Base-by-base conservation (phyloP, 2,797 vertebrate genomes). In the Staurois parvus region DNA sequence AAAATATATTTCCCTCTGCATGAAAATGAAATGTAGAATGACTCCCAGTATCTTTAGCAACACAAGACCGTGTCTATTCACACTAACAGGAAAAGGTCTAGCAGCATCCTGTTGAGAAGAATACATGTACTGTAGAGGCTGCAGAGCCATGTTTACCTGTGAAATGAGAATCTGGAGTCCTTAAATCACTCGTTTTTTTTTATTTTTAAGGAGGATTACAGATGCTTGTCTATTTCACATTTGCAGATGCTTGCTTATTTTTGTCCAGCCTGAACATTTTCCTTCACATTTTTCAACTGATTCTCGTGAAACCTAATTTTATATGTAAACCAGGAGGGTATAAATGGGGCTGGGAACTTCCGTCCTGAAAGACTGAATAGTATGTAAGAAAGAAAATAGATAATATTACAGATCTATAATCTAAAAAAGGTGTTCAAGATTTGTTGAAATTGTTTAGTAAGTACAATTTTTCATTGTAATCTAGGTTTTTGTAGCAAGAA, bases 131-230 rank as follows among this genome's bases (percentile, higher is more conserved):
- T 72, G 67, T 79, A 21, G 5, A 4, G 67, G 17, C 26, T 4
- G 24, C 34, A 15, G 4, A 40, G 56, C 42, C 59, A 24, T 85
- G 77, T 85, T 80, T 79, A 80, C 77, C 77, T 37, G 83, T 7
- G 48, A 52, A 26, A 66, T 6, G 66, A 66, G 37, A 29, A 59
- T n/a, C 30, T 75, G 62, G 30, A 48, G 15, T 12, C 32, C 21
- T 19, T 52, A 40, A 67, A 74, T 52, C 37, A 48, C 30, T 40
- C 32, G 17, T 69, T 81, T 77, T n/a, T 45, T 64, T 52, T 52
- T 0, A 64, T 9, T n/a, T 62, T 69, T 62, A 48, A 78, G n/a
- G 17, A 69, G 45, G 40, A 83, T 76, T 75, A 68, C 79, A 72
- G 67, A 74, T 74, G 72, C 15, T 26, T 74, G 72, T 74, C 42